Percentiles rank a stretch among this genome's conserved stretches.
Evolutionary conservation across 2,113 vertebrate species (phyloP).

Genomic region (Sakesphorus luctuosus): DNA sequence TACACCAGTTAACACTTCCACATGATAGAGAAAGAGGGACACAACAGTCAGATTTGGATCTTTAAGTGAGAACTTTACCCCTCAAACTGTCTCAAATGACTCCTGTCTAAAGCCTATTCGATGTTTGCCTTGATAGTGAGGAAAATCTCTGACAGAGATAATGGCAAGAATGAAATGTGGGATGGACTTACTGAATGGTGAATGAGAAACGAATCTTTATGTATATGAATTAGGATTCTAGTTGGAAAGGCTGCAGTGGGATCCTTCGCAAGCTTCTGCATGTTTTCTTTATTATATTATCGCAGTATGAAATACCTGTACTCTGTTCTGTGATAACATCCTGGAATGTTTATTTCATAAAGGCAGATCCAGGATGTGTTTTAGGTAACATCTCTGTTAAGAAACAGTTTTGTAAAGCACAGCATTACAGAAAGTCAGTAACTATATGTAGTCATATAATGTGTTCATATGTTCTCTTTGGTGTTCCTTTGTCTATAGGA

Average conservation of each 20-base stretch:
- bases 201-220: background rate
- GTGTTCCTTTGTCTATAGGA: background rate
- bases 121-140: background rate
- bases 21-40: background rate
- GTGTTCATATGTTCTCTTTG: background rate
- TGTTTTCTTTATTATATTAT: background rate
- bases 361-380: background rate
- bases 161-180: background rate
- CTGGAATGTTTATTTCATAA: background rate
- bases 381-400: background rate
- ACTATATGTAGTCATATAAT: background rate
- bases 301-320: background rate
- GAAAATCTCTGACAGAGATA: background rate
- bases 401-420: background rate
- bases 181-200: background rate
- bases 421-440: background rate
- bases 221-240: background rate
- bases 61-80: background rate
- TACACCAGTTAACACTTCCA: background rate
- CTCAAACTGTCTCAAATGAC: background rate
- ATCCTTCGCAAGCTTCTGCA: background rate
- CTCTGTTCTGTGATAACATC: background rate
- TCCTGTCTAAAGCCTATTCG: background rate
- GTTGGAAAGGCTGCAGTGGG: background rate
- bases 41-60: background rate